Conservation (phyloP, 2,888 invertebrate species). For the Eristalis arbustorum region DNA sequence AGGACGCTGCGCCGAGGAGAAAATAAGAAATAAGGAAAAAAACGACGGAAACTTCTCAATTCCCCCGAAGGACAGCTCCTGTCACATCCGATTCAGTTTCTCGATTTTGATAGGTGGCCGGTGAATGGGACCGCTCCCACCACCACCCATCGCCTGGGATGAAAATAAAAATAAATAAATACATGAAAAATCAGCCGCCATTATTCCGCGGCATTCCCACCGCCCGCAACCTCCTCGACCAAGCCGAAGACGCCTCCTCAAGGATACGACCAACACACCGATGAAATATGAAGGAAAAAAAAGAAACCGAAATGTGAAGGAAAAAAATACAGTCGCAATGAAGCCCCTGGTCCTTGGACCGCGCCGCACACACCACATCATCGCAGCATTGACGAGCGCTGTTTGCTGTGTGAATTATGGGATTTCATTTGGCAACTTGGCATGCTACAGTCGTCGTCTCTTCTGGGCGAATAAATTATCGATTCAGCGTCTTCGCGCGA, state of each 20-base stretch:
- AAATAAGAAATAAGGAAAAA: not conserved
- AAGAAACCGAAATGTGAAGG: not conserved
- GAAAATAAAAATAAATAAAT: constrained; percentile 49
- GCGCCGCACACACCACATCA: no score
- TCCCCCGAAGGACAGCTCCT: constrained; percentile 4
- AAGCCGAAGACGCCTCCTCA: constrained; percentile 24
- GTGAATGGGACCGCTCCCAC: not conserved
- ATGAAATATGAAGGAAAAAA: not conserved
- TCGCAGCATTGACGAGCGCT: constrained; percentile 62
- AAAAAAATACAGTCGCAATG: constrained; percentile 40
- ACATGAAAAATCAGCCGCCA: constrained; percentile 67
- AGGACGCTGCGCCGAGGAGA: not conserved
- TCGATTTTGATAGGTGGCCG: constrained; percentile 13
- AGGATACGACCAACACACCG: constrained; percentile 28
- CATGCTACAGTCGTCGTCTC: constrained; percentile 27
- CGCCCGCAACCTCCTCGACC: not conserved
- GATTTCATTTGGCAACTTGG: constrained; percentile 63
- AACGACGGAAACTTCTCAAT: not conserved
- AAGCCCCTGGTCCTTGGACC: constrained; percentile 31
- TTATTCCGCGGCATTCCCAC: constrained; percentile 42
- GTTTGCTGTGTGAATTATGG: constrained; percentile 64
- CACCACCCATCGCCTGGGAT: not conserved
- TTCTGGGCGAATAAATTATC: constrained; percentile 57
- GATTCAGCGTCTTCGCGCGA: constrained; percentile 40
- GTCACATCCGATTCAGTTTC: not conserved